Evolutionary conservation across 1,140 invertebrate genomes (phyloP), one percentile per base, ranked within the genome.

Genomic region (Apis cerana): DNA sequence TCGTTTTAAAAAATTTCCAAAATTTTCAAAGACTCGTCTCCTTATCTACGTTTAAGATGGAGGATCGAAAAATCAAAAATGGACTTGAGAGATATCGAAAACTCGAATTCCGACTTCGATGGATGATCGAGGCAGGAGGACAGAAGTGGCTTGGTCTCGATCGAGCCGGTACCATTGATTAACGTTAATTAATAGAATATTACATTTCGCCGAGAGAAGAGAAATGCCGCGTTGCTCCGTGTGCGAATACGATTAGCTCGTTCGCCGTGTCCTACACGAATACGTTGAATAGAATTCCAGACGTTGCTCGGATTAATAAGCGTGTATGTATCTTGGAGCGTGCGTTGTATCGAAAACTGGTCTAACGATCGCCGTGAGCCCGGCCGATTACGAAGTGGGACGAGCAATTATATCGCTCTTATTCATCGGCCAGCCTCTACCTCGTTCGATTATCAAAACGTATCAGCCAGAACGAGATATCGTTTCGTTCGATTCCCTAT

Each of bases 171-270:
- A 75, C 15, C 33, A n/a, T 52, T 65, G 65, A 87, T 81, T 84
- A 87, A 75, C 76, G 81, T 87, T 87, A 88, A 88, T 88, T 88
- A 88, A 88, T 88, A 79, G 69, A 48, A 75, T 75, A 75, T 81
- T 67, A 67, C 61, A 64, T 75, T 50, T 68, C 64, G 23, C 13
- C 52, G 62, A 43, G 71, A 50, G 59, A 75, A 75, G n/a, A 59
- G 50, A 52, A 68, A 81, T 52, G 61, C 61, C 79, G 50, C 13
- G 50, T 21, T 13, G 52, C n/a, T 68, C 12, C 33, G 64, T 13
- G 27, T 23, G 15, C 59, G 78, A 21, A 56, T 12, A 21, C 59
- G 79, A 74, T 74, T 56, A 64, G 59, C 52, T 43, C 50, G 50
- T 50, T 43, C 12, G 8, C 48, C 52, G 33, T 54, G 52, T 59